Evolutionary conservation across 2,797 vertebrate species (phyloP), one percentile per base, ranked within the genome.

Genomic region (Falco rusticolus): DNA sequence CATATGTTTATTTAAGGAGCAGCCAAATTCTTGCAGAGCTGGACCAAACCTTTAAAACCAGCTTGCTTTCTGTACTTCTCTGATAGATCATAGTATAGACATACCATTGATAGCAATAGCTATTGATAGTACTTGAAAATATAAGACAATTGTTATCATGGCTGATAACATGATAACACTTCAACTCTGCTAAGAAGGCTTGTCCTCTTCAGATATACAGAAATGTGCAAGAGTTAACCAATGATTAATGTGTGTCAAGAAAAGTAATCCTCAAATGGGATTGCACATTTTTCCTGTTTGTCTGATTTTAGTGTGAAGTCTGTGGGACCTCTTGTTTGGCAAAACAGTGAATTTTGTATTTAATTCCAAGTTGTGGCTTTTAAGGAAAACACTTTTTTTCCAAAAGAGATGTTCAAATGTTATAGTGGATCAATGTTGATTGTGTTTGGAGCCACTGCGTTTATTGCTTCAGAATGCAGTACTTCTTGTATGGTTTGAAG

Each of bases 241-340:
- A 60, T 47, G 20, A 25, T 66, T 28, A 50, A 50, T 0, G 0
- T 0, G 2, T 47, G 11, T 64, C 22, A 60, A 63, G 65, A n/a
- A n/a, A 79, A 79, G 9, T 76, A 65, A 41, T 56, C 9, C 13
- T 84, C 20, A 34, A 16, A 70, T 7, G 4, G 5, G 16, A 37
- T 54, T 56, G 24, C 2, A 0, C 78, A 2, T 64, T 64, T 78
- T 76, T 77, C 74, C 53, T 56, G 10, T 81, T 81, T 69, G 16
- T 37, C 41, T 84, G 4, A 71, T 82, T 86, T 72, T 64, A 47
- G 0, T 34, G 5, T 75, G 15, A 60, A 12, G 25, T 39, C 54
- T 57, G 13, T 29, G 10, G 16, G 10, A 75, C 16, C 9, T 71
- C 74, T 50, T 84, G 5, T 69, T 71, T 76, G 33, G 22, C 50